A percentile compares a stretch with the other conserved stretches of the same genome.
phyloP scores from a whole-genome alignment of 2,113 vertebrate genomes.

The Xerus inauris region DNA sequence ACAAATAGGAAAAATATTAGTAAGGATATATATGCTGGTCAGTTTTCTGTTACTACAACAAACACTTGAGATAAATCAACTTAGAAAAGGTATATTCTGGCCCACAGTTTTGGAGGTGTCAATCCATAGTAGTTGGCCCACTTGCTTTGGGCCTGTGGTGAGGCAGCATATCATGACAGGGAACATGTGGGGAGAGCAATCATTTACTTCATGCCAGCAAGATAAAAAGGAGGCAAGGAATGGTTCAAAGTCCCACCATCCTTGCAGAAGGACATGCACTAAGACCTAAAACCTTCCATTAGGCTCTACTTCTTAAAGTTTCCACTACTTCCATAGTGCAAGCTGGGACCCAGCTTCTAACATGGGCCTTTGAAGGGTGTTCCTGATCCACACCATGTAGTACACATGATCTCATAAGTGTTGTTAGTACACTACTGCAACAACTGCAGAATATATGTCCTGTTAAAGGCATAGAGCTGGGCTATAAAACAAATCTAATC shows the following conservation, averaged over 20 bases:
- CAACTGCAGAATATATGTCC: neutral
- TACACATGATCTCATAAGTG: neutral
- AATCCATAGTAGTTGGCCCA: neutral
- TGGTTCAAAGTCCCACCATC: neutral
- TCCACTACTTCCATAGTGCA: neutral
- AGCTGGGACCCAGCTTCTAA: neutral
- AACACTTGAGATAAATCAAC: neutral
- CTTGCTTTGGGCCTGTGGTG: neutral
- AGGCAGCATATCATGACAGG: neutral
- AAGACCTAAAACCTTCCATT: too few relatives aligned
- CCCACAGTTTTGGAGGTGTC: neutral
- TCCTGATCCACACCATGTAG: neutral
- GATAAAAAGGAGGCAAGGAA: neutral
- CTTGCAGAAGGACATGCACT: neutral
- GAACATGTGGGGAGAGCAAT: neutral
- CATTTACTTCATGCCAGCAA: neutral
- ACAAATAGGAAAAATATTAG: neutral
- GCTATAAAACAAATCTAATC: neutral
- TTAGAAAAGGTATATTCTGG: neutral
- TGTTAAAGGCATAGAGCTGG: neutral
- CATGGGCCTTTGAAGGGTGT: neutral
- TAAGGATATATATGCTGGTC: neutral
- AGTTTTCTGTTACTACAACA: neutral
- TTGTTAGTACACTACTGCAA: neutral
- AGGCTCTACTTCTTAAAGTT: neutral